Evolutionary conservation across 2,888 invertebrate genomes (phyloP), one percentile per base, ranked within the genome.

Genomic region (Dusona sp.): DNA sequence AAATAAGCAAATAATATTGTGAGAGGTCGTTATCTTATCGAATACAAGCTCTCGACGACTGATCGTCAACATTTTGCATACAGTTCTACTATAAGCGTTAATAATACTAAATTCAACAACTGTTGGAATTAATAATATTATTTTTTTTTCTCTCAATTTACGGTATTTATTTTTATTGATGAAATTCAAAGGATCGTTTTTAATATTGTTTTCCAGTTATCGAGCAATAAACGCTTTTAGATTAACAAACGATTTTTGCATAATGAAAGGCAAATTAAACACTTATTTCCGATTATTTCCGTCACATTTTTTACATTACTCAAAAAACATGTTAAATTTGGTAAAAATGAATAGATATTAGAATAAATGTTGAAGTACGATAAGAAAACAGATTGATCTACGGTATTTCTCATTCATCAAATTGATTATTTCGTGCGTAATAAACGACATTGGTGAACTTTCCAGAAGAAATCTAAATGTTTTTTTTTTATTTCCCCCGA

Each of bases 21-120:
- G 83, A 73, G 51, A 64, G 67, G 51, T 80, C 73, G 78, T 73
- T 84, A 86, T 86, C 86, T 86, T 84, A 84, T 81, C 81, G 68
- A 74, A 70, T 38, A 51, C 11, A 29, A 51, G 68, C 36, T n/a
- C n/a, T n/a, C n/a, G n/a, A n/a, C n/a, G n/a, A n/a, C n/a, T n/a
- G n/a, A n/a, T 57, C 67, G 51, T 45, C 68, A 57, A 78, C 54
- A 75, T 77, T 72, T 45, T 45, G 36, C 45, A 51, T 65, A 51
- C 29, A 42, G 19, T 54, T 2, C 51, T 29, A 22, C 38, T 25
- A 16, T 8, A 33, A 51, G 51, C 61, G 2, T 29, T 19, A 33
- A 84, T 45, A 61, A 65, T 45, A 67, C 6, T 33, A 36, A 7
- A 4, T 22, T 57, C 3, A 22, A 36, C 36, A 25, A 38, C 22